These are phyloP conservation scores for Epinephelus fuscoguttatus DNA, from an alignment of 2,113 vertebrate species.

Conservation along the genomic window DNA sequence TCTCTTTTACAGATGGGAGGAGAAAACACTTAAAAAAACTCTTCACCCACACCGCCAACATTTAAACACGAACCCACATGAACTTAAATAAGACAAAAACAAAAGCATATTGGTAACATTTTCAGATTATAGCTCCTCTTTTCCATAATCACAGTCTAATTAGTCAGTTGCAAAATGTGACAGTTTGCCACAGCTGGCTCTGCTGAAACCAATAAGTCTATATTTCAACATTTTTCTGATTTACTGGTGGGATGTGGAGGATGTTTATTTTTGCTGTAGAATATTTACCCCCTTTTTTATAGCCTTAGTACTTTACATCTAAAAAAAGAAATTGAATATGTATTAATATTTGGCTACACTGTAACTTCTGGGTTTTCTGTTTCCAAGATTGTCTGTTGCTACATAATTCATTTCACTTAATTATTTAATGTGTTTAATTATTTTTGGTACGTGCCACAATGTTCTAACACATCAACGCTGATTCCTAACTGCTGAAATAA, in stretches of 20 bases:
- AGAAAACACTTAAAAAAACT: conserved; percentile 19
- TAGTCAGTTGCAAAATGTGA: conserved; percentile 31
- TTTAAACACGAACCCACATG: conserved; percentile 21
- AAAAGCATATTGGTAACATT: conserved; percentile 59
- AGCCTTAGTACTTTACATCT: neutral
- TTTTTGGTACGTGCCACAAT: neutral
- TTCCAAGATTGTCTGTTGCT: neutral
- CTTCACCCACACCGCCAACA: conserved; percentile 1
- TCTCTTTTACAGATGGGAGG: conserved; percentile 15
- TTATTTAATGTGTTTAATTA: neutral
- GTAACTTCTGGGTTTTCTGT: neutral
- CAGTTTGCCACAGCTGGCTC: conserved; percentile 51
- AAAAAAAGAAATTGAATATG: neutral
- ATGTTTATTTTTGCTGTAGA: neutral
- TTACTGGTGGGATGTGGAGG: neutral
- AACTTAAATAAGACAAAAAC: conserved; percentile 25
- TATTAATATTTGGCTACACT: neutral
- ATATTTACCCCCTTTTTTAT: neutral
- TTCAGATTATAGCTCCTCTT: conserved; percentile 55
- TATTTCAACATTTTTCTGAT: conserved; percentile 4
- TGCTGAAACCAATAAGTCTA: conserved; percentile 12
- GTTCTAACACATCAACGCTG: neutral
- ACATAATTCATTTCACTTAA: neutral
- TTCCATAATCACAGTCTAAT: conserved; percentile 58
- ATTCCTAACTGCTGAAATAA: neutral